These are phyloP conservation scores for Entomobrya proxima DNA, from an alignment of 2,888 invertebrate species.

Conservation along the genomic window DNA sequence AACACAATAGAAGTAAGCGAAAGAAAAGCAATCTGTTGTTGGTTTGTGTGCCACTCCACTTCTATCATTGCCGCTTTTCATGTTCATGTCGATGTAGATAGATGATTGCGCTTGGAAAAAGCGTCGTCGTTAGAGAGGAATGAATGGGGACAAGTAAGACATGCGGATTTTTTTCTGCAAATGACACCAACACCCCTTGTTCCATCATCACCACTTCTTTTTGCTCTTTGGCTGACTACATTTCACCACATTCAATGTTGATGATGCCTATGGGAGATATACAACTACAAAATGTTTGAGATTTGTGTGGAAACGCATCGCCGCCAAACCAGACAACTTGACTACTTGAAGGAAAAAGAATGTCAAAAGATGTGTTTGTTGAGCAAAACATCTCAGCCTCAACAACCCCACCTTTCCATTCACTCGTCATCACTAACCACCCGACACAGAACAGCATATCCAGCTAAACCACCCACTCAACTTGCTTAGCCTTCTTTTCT, in stretches of 20 bases:
- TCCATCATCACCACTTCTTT: not conserved
- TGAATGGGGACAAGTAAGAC: constrained; percentile 25
- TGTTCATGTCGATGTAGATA: not conserved
- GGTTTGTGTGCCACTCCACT: constrained; percentile 1
- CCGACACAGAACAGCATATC: not conserved
- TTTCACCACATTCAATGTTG: not conserved
- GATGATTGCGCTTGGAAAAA: not conserved
- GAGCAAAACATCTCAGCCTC: not conserved
- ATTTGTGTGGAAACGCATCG: not conserved
- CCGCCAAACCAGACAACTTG: not conserved
- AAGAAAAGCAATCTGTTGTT: constrained; percentile 26
- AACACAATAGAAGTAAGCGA: not conserved
- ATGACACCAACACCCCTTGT: constrained; percentile 6
- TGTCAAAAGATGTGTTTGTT: not conserved
- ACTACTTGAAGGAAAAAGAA: too few relatives aligned
- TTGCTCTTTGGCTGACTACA: not conserved
- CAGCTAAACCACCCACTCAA: not conserved
- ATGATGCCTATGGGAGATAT: not conserved
- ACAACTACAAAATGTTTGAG: not conserved
- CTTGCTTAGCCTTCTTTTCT: not conserved
- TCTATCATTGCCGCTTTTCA: not conserved
- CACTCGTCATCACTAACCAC: not conserved
- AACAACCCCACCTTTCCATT: not conserved
- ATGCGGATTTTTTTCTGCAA: constrained; percentile 4
- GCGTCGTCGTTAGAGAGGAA: not conserved